These are phyloP conservation scores for Takifugu ocellatus DNA, from an alignment of 2,797 vertebrate genomes.

Conservation along the genomic window DNA sequence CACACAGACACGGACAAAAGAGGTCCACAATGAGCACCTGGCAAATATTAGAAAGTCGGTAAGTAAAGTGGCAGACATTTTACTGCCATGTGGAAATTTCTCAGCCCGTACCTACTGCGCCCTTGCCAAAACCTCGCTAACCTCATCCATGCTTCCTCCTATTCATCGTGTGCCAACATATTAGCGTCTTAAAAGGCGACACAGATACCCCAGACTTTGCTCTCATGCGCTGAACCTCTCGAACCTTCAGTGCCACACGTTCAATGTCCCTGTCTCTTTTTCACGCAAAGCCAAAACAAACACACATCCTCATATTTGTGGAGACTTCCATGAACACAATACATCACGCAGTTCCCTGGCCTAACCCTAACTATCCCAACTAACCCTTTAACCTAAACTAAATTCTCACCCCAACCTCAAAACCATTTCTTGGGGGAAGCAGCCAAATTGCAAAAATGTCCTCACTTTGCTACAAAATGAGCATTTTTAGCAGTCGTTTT, in stretches of 20 bases:
- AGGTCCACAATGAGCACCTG: conserved; percentile 64
- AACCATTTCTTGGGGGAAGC: too few species aligned
- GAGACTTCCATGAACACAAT: conserved; percentile 31
- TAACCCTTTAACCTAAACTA: too few species aligned
- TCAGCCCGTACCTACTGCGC: conserved; percentile 64
- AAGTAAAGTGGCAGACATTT: conserved; percentile 81
- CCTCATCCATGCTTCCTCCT: conserved; percentile 61
- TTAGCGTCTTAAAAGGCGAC: conserved; percentile 22
- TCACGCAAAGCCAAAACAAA: conserved; percentile 21
- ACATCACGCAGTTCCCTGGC: too few species aligned
- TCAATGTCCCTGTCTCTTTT: conserved; percentile 27
- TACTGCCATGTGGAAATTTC: conserved; percentile 78
- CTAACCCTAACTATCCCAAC: too few species aligned
- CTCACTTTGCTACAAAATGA: too few species aligned
- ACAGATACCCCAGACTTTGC: conserved; percentile 7
- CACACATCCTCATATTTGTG: conserved; percentile 16
- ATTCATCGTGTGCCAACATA: conserved; percentile 59
- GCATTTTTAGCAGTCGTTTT: too few species aligned
- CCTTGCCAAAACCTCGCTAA: conserved; percentile 54
- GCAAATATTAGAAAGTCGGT: conserved; percentile 77
- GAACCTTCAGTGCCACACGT: conserved; percentile 32
- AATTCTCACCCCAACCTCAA: too few species aligned
- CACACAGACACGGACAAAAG: conserved; percentile 28
- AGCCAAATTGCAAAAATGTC: too few species aligned
- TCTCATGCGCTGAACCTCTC: conserved; percentile 29